Percentiles rank a stretch among this genome's conserved stretches.
phyloP scores from a whole-genome alignment of 2,888 invertebrate genomes.

The Papilio elwesi region DNA sequence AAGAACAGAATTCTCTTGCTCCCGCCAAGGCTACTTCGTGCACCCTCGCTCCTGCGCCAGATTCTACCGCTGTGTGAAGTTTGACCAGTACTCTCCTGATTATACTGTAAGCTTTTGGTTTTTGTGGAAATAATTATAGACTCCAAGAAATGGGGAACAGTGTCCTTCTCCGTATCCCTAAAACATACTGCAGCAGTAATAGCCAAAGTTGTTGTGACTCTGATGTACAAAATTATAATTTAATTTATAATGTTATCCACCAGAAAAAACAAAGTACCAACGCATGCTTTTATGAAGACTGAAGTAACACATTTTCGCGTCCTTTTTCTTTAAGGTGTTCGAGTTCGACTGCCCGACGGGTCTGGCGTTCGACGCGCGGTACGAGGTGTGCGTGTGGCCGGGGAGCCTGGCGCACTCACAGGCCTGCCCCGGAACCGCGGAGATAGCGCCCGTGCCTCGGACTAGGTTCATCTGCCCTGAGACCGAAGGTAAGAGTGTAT shows the following conservation, averaged over 20 bases:
- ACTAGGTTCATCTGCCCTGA: slow-evolving; percentile 88
- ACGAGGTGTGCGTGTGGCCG: slow-evolving; percentile 93
- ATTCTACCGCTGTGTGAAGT: slow-evolving; percentile 92
- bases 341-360: slow-evolving; percentile 92
- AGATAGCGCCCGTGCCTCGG: slow-evolving; percentile 89
- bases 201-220: too few relatives aligned
- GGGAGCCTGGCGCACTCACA: slow-evolving; percentile 88
- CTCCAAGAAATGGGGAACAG: too few relatives aligned
- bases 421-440: slow-evolving; percentile 90
- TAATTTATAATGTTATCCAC: too few relatives aligned
- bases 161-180: too few relatives aligned
- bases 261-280: too few relatives aligned
- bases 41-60: slow-evolving; percentile 90
- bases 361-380: slow-evolving; percentile 89
- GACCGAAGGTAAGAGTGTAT: slow-evolving; percentile 75
- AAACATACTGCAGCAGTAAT: too few relatives aligned
- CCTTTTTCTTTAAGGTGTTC: slow-evolving; percentile 75
- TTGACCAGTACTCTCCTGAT: slow-evolving; percentile 89
- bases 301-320: too few relatives aligned
- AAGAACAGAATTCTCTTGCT: slow-evolving; percentile 89
- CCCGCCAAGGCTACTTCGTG: slow-evolving; percentile 90
- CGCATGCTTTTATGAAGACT: too few relatives aligned
- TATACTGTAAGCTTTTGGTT: slow-evolving; percentile 84
- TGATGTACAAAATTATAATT: too few relatives aligned
- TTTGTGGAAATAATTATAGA: neutral